These are phyloP conservation scores for Danio choprae DNA, from an alignment of 2,797 vertebrate species.

Conservation along the genomic window DNA sequence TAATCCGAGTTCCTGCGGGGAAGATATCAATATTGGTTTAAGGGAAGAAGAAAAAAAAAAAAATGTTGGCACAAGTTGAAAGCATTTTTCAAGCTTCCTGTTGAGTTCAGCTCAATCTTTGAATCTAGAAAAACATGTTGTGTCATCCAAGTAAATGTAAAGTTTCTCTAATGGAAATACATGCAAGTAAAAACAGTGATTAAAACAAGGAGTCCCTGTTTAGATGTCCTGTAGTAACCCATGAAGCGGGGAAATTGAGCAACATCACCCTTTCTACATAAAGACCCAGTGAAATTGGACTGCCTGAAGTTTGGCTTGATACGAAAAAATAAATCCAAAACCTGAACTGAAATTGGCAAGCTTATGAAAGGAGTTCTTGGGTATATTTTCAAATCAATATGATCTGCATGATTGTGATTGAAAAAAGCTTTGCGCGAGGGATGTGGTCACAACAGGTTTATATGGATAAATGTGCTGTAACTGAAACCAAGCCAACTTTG, in stretches of 20 bases:
- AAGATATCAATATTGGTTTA: constrained; percentile 40
- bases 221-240: constrained; percentile 27
- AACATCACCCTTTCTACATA: neutral
- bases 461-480: neutral
- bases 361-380: neutral
- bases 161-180: neutral
- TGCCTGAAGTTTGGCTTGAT: neutral
- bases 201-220: constrained; percentile 25
- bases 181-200: neutral
- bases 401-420: neutral
- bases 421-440: neutral
- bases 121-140: constrained; percentile 55
- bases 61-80: constrained; percentile 1
- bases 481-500: neutral
- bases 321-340: neutral
- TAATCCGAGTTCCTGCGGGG: constrained; percentile 88
- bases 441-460: neutral
- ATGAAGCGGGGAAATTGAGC: neutral
- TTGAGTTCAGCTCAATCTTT: neutral
- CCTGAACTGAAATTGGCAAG: neutral
- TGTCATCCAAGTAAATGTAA: constrained; percentile 34
- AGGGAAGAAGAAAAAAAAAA: neutral
- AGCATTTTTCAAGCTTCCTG: neutral
- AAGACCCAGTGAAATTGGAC: neutral
- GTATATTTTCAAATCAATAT: neutral